A percentile compares a stretch with the other conserved stretches of the same genome.
These are phyloP conservation scores for Neodiprion lecontei DNA, from an alignment of 1,140 invertebrate genomes.

Conservation along the genomic window DNA sequence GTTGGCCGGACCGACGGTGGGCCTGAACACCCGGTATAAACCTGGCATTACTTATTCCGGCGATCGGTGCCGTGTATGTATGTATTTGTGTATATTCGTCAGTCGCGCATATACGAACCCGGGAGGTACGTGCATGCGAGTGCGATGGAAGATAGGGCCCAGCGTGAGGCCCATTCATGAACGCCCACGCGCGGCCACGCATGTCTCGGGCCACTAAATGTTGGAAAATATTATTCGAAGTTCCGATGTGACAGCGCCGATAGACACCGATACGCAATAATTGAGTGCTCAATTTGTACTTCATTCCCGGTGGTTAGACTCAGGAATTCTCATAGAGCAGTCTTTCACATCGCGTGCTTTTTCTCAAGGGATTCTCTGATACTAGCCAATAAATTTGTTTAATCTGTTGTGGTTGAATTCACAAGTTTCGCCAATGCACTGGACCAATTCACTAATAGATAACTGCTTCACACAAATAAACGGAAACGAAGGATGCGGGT, in stretches of 20 bases:
- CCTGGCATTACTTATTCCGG: conserved; percentile 32
- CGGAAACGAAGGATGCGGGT: no score
- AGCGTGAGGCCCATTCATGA: conserved; percentile 39
- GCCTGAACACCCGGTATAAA: conserved; percentile 3
- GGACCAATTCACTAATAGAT: no score
- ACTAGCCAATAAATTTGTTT: no score
- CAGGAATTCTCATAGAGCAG: neutral
- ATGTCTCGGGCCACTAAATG: conserved; percentile 11
- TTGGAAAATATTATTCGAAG: conserved; percentile 7
- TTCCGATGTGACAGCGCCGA: neutral
- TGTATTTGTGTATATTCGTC: conserved; percentile 15
- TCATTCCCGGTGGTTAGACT: neutral
- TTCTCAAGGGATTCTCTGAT: neutral
- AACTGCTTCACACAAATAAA: no score
- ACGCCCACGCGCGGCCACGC: conserved; percentile 29
- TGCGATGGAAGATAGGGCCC: conserved; percentile 11
- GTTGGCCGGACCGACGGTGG: neutral
- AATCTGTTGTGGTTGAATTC: no score
- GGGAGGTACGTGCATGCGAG: conserved; percentile 18
- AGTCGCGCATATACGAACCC: conserved; percentile 21
- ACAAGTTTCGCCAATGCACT: no score
- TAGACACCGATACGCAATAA: conserved; percentile 7
- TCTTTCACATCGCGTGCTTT: neutral
- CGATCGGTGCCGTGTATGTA: conserved; percentile 18
- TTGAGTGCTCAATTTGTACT: neutral